Evolutionary conservation across 2,113 vertebrate species (phyloP), one percentile per base, ranked within the genome.

Genomic region (Willisornis vidua): DNA sequence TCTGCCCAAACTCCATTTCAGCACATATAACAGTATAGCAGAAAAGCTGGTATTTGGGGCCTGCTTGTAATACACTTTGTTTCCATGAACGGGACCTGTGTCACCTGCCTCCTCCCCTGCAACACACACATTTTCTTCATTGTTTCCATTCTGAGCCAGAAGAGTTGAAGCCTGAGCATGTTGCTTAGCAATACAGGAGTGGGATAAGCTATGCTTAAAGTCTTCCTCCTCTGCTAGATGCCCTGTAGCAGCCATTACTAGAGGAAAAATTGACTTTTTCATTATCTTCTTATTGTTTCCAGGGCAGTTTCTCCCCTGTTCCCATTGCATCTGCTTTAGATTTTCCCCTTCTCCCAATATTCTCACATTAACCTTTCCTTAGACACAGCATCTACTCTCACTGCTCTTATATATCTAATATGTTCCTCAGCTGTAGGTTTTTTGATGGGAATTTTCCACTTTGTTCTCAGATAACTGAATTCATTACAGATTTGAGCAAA

Each of bases 171-270:
- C 35, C 79, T 68, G 75, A 94, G 55, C 1, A 1, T 66, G 94
- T 96, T 97, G 94, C 94, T 95, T 96, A 97, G 94, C 87, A 91
- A 94, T 95, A n/a, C 16, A 80, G 48, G 41, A 88, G 70, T 22
- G 16, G 63, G 85, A 85, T 63, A 76, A 90, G 48, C 48, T 79
- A 24, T 24, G 51, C 41, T 89, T 45, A 31, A 90, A 92, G 65
- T 62, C 61, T 41, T 94, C 62, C 71, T 94, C 57, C 81, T 83
- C 87, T 90, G 79, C 72, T 73, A 79, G 63, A 66, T 88, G 73
- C 93, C 79, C 94, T 94, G 77, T 88, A 91, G 85, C 1, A 2
- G 79, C 73, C 81, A 78, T 87, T 91, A 86, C 81, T 76, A 54
- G 43, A 67, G 39, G 25, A 87, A 93, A 94, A 91, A 87, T 37